phyloP scores from a whole-genome alignment of 2,113 vertebrate species.

The Rhineura floridana region DNA sequence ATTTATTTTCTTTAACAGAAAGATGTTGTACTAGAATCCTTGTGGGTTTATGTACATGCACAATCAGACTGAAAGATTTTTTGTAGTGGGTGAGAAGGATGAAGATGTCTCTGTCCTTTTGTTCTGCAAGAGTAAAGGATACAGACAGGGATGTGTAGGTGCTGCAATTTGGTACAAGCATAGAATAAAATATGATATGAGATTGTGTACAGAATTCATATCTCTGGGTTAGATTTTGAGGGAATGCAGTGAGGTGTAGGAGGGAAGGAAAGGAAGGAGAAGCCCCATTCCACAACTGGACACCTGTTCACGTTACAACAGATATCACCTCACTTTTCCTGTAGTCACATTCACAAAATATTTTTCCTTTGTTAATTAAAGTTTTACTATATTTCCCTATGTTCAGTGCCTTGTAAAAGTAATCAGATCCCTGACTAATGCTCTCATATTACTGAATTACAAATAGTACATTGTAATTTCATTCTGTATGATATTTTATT shows the following conservation, averaged over 20 bases:
- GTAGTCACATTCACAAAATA: constrained; percentile 27
- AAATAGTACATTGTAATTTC: no score
- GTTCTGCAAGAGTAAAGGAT: constrained; percentile 9
- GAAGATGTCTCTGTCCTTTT: not conserved
- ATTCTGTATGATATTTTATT: no score
- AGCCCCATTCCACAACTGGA: not conserved
- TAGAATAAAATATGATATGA: not conserved
- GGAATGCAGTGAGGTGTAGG: not conserved
- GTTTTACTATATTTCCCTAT: constrained; percentile 14
- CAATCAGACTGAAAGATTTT: not conserved
- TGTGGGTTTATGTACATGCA: not conserved
- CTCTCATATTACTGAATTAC: no score
- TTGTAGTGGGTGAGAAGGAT: not conserved
- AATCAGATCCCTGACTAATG: no score
- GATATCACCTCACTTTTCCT: no score
- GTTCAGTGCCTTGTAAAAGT: no score
- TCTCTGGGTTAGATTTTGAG: no score
- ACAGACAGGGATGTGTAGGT: not conserved
- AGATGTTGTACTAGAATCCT: not conserved
- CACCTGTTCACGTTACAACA: no score
- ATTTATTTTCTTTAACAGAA: not conserved
- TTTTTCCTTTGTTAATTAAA: not conserved
- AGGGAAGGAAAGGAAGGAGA: not conserved
- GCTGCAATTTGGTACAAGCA: not conserved
- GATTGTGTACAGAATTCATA: no score